Base-by-base conservation (phyloP, 1,140 invertebrate genomes). In the Lucilia cuprina region DNA sequence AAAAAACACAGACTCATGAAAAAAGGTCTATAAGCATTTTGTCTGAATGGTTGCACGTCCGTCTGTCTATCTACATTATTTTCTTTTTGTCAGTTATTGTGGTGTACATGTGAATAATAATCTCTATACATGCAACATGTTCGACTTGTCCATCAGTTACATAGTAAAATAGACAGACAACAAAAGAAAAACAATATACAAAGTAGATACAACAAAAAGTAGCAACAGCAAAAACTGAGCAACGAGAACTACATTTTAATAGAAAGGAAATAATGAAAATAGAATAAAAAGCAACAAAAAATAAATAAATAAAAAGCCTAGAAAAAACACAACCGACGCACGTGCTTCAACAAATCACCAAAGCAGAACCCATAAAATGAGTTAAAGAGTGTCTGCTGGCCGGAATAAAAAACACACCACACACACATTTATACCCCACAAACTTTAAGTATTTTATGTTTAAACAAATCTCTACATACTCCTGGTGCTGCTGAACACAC, bases 281-380 rank as follows among this genome's bases (percentile, higher is more conserved):
- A 2, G 14, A 60, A 60, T 60, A 60, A 60, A 60, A 7, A 60
- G 1, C 12, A 60, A 60, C 19, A 70, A 70, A 21, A 70, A 55
- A 55, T 17, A 14, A 12, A 49, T 9, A 55, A 55, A 55, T 55
- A 55, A 55, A 70, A 70, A 70, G 65, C 41, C 41, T 41, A 70
- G n/a, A 9, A 55, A 55, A 55, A 55, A 55, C 13, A 55, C 50
- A 25, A 21, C n/a, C 19, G n/a, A 70, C 65, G 65, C n/a, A 70
- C 65, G 21, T 70, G 65, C 65, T 70, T 70, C 19, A 70, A 14
- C 7, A 70, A 70, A 21, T 12, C 65, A 70, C 65, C 65, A 70
- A 70, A 70, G 65, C 19, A 70, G 65, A 70, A 70, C 65, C 65
- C n/a, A 70, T 70, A 21, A 70, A 70, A 60, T 41, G 41, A 41